Evolutionary conservation across 2,113 vertebrate genomes (phyloP), one percentile per base, ranked within the genome.

Genomic region (Epinephelus fuscoguttatus): DNA sequence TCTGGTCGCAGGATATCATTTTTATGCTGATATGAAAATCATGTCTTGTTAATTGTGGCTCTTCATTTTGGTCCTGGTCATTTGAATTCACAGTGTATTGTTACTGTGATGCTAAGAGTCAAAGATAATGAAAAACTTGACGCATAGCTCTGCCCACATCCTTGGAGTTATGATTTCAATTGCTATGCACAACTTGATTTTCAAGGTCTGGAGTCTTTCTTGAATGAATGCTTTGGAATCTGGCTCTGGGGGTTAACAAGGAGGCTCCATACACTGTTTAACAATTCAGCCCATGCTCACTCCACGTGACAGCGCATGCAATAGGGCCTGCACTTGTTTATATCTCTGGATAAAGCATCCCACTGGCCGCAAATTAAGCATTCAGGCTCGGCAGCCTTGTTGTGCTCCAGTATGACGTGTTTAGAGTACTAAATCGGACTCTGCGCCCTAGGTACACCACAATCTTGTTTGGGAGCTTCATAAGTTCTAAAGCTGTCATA

Each of bases 331-430:
- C 89, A 87, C 90, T 93, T 95, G 92, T 94, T 95, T 94, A 93
- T 94, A 94, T 93, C 91, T 86, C 85, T 87, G 93, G 88, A 94
- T 90, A 90, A 94, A 89, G 90, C 89, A 88, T 92, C 93, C 93
- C 92, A 90, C 93, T 93, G 87, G 91, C 91, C 91, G 75, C 89
- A 94, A 95, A 95, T 95, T 93, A 95, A 93, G 92, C 86, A 95
- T 95, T 94, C 92, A 94, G 90, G 88, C 90, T 89, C 55, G 81
- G 87, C 89, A 88, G 89, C 88, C 82, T 90, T 92, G 89, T 94
- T 93, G 90, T 94, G 94, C 93, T 91, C 89, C 89, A 81, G 64
- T 76, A 86, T 94, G 91, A 94, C 90, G 92, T 94, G 94, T 89
- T 45, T 56, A 10, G 94, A 90, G 92, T 95, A 90, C 89, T 91